These are phyloP conservation scores for Acleris laterana DNA, from an alignment of 2,888 invertebrate species.

Conservation along the genomic window DNA sequence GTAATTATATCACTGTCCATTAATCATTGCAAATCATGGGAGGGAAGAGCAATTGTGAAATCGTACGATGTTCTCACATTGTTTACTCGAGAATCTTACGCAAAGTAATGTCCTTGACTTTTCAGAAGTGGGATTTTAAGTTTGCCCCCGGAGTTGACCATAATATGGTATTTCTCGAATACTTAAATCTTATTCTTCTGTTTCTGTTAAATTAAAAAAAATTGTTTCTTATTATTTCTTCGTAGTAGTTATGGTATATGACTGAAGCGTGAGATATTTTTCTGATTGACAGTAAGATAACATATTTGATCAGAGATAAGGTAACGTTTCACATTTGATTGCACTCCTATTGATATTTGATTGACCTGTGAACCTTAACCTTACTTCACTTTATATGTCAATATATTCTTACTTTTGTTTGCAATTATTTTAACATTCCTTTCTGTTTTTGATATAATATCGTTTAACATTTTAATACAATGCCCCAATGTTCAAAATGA, in stretches of 20 bases:
- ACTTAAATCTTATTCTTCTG: background rate
- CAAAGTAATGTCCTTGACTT: background rate
- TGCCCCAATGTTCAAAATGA: constrained; percentile 8
- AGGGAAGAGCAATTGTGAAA: constrained; percentile 14
- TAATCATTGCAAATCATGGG: constrained; percentile 58
- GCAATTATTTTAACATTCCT: background rate
- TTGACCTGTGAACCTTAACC: constrained; percentile 32
- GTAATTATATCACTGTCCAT: constrained; percentile 73
- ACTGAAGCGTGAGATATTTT: background rate
- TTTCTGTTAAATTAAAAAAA: background rate
- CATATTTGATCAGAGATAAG: constrained; percentile 15
- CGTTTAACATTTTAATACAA: background rate
- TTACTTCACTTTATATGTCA: constrained; percentile 15
- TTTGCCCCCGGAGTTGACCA: too few species aligned
- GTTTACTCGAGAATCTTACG: background rate
- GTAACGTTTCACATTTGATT: constrained; percentile 13
- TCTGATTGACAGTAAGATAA: constrained; percentile 25
- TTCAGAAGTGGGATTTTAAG: too few species aligned
- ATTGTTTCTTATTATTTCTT: too few species aligned
- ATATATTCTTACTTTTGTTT: constrained; percentile 6
- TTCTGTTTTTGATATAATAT: background rate
- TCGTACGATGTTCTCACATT: constrained; percentile 7
- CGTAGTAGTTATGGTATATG: background rate
- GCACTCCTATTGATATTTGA: constrained; percentile 24
- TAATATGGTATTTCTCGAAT: too few species aligned